These are phyloP conservation scores for Nothobranchius furzeri DNA, from an alignment of 2,113 vertebrate genomes.

Conservation along the genomic window DNA sequence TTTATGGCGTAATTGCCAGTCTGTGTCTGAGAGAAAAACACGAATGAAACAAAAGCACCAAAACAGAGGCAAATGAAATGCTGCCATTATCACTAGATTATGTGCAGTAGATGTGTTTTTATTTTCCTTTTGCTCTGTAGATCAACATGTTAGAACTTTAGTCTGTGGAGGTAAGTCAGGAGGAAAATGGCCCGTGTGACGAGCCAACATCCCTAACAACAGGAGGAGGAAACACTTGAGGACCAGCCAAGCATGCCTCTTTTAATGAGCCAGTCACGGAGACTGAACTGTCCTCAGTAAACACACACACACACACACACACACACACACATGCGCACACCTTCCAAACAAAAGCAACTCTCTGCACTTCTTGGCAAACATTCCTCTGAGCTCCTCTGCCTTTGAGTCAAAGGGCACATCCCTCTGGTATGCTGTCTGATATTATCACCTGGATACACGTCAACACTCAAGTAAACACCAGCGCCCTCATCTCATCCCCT, in stretches of 20 bases:
- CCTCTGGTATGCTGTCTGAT: slow-evolving; percentile 23
- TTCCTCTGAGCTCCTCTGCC: slow-evolving; percentile 48
- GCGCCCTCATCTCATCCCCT: slow-evolving; percentile 14
- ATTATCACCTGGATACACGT: slow-evolving; percentile 58
- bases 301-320: slow-evolving; percentile 34
- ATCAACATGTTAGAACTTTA: slow-evolving; percentile 15
- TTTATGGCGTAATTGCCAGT: slow-evolving; percentile 78
- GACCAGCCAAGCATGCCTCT: slow-evolving; percentile 65
- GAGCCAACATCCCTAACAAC: slow-evolving; percentile 51
- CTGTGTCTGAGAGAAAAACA: slow-evolving; percentile 76
- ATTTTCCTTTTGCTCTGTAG: slow-evolving; percentile 7
- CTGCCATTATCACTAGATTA: neutral
- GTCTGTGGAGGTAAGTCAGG: slow-evolving; percentile 5
- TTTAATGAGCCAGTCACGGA: slow-evolving; percentile 76
- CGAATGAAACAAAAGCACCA: neutral
- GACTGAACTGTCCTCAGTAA: slow-evolving; percentile 57
- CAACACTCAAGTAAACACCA: slow-evolving; percentile 36
- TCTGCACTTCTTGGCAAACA: slow-evolving; percentile 36
- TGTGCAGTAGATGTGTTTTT: neutral
- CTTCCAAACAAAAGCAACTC: slow-evolving; percentile 36
- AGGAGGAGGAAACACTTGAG: slow-evolving; percentile 42
- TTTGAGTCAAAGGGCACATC: slow-evolving; percentile 32
- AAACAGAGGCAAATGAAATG: neutral
- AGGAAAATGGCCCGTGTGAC: slow-evolving; percentile 13
- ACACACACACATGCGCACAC: slow-evolving; percentile 18